Conservation (phyloP, 2,113 vertebrate species). For the Colius striatus region DNA sequence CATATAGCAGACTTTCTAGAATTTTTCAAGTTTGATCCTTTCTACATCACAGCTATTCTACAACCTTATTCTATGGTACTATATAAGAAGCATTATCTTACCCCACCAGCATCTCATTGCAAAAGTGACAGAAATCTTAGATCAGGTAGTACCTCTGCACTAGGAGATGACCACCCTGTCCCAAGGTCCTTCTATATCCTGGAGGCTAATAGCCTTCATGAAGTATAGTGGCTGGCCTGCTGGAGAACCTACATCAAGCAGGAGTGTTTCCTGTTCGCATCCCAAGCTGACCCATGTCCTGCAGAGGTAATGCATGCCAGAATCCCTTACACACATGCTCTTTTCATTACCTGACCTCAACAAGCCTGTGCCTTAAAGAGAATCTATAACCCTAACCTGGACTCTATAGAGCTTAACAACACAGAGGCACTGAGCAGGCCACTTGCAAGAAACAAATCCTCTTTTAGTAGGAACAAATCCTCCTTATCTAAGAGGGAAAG, state of each 20-base stretch:
- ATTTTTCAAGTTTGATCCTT: background rate
- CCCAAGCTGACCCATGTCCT: no score
- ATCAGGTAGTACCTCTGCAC: background rate
- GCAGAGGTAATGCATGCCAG: background rate
- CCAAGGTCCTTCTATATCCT: background rate
- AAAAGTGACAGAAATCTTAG: background rate
- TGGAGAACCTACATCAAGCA: background rate
- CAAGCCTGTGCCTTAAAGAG: background rate
- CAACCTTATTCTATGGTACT: background rate
- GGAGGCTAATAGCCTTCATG: background rate
- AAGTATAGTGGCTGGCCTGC: background rate
- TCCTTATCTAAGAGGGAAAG: background rate
- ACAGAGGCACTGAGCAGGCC: background rate
- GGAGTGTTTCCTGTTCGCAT: background rate
- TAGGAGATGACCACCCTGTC: background rate
- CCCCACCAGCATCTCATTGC: background rate
- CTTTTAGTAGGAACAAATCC: background rate
- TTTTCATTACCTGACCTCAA: background rate
- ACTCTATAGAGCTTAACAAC: background rate
- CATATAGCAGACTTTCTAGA: background rate
- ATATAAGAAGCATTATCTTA: background rate
- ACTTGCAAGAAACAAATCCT: background rate
- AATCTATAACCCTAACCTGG: background rate
- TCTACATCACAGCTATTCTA: background rate
- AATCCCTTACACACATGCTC: background rate